Conservation (phyloP, 2,797 vertebrate genomes). For the Sebastes alutus region DNA sequence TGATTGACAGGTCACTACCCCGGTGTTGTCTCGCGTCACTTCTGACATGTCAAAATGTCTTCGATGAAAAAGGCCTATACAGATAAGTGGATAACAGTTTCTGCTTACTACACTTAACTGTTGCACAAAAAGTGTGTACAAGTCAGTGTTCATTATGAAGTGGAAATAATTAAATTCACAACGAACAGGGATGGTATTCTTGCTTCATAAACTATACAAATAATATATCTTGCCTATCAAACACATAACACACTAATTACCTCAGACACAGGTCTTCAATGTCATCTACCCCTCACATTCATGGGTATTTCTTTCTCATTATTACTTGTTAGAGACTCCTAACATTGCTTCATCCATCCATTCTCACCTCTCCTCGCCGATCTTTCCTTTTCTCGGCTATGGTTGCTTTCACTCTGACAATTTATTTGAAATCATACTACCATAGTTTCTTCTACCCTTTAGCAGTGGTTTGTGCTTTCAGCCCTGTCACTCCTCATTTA, state of each 20-base stretch:
- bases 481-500: slow-evolving; percentile 12
- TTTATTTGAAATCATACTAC: not conserved
- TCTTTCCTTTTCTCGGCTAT: slow-evolving; percentile 1
- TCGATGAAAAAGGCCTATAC: not conserved
- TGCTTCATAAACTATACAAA: not conserved
- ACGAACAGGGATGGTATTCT: not conserved
- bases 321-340: not conserved
- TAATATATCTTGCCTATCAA: slow-evolving; percentile 15
- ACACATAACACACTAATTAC: slow-evolving; percentile 51
- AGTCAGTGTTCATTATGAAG: slow-evolving; percentile 1
- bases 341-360: not conserved
- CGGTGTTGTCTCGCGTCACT: too few species aligned
- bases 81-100: not conserved
- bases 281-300: not conserved
- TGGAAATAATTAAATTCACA: slow-evolving; percentile 11
- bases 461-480: not conserved
- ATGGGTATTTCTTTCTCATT: not conserved
- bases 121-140: not conserved
- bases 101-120: not conserved
- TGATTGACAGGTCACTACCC: too few species aligned
- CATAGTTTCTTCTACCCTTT: not conserved
- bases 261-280: slow-evolving; percentile 16
- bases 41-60: not conserved
- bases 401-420: not conserved
- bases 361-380: slow-evolving; percentile 1